Percentiles rank a stretch among this genome's conserved stretches.
phyloP scores from a whole-genome alignment of 2,888 invertebrate species.

The Drosophila colorata region DNA sequence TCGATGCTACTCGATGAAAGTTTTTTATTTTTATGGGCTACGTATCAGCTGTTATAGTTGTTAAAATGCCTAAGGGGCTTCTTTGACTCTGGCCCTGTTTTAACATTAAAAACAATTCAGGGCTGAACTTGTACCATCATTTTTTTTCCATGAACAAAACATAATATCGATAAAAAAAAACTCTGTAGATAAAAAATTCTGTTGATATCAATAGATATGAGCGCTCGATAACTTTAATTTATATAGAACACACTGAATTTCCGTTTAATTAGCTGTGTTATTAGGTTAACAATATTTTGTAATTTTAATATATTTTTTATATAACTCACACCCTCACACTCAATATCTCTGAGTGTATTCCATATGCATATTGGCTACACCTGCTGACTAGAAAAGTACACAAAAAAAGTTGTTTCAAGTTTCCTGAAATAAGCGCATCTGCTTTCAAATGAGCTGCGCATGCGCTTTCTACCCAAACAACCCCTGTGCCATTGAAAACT shows the following conservation, averaged over 20 bases:
- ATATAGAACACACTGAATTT: neutral
- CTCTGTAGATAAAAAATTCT: conserved; percentile 1
- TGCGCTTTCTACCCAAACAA: conserved; percentile 31
- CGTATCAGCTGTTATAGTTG: neutral
- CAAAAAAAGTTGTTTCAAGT: conserved; percentile 24
- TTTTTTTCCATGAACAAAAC: neutral
- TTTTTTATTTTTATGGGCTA: conserved; percentile 8
- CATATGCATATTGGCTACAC: conserved; percentile 2
- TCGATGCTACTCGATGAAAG: conserved; percentile 15
- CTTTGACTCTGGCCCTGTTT: too few relatives aligned
- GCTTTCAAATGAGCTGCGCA: conserved; percentile 21
- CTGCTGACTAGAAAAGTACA: conserved; percentile 10
- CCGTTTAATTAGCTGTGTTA: neutral
- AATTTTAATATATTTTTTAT: neutral
- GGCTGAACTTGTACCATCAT: neutral
- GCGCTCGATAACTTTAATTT: neutral
- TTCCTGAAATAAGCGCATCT: conserved; percentile 25
- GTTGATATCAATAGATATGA: conserved; percentile 4
- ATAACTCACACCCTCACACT: neutral
- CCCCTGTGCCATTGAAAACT: conserved; percentile 14
- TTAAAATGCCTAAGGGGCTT: neutral
- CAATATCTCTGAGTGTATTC: neutral
- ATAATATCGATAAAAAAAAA: conserved; percentile 10
- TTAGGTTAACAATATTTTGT: neutral
- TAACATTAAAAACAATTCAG: conserved; percentile 1